Base-by-base conservation (phyloP, 2,888 invertebrate genomes). In the Erebia epiphron region DNA sequence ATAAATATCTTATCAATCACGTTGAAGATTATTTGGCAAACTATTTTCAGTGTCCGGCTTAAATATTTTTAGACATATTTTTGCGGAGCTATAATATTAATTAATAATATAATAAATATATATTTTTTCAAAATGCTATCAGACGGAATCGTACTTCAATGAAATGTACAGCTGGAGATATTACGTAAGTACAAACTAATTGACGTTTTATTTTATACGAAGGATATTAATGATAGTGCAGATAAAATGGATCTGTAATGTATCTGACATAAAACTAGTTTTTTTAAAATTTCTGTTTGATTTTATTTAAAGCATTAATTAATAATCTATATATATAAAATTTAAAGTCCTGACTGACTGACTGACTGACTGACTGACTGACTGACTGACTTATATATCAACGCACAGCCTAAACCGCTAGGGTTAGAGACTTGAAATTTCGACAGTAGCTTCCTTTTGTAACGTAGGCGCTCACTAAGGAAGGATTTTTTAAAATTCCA, bases 141-240 rank as follows among this genome's bases (percentile, higher is more conserved):
- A 92, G 92, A 88, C 90, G 91, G 91, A 92, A 89, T 82, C 85
- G 74, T 90, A 90, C 90, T 91, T 85, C 91, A 91, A 90, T 83
- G 90, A 91, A 81, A 84, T 92, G 82, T 92, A 91, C 88, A 91
- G 90, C 84, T 92, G 92, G 91, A 81, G 89, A 71, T 91, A 91
- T 78, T 91, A 91, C 79, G 92, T 92, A 80, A 91, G 92, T 91
- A 91, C 83, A 76, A 75, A 91, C 83, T 75, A 75, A 76, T 76
- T 73, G 69, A 57, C 57, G 14, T 49, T 62, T 62, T 13, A 21
- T 41, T 62, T 60, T 60, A 16, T 60, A 4, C 60, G n/a, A 60
- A 46, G 61, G 56, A 57, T 26, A 57, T 57, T 26, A 14, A 26
- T 13, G 13, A 14, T 26, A 13, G 21, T 57, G 56, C 21, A 56